Evolutionary conservation across 1,140 invertebrate species (phyloP), one percentile per base, ranked within the genome.

Genomic region (Lucilia sericata): DNA sequence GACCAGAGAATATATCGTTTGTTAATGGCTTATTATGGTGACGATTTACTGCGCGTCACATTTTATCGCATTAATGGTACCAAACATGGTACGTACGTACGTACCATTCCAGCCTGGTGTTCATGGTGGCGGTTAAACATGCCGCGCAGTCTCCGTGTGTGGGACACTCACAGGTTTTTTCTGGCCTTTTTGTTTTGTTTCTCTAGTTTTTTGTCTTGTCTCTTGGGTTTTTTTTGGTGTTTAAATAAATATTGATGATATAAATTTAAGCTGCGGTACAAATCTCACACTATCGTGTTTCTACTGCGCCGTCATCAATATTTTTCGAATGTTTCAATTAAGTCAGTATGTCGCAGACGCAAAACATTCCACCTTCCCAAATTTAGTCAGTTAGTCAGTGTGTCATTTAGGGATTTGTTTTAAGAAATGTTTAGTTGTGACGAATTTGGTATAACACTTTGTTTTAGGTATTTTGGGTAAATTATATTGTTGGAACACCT

Each of bases 11-110:
- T 55, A 36, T 70, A 70, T 82, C 34, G 75, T 47, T 84, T 65
- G 47, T 21, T 81, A 75, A 51, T 75, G 81, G 80, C 84, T 82
- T 84, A 84, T 84, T 84, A 84, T 82, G 25, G 81, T 51, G 65
- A 83, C 84, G 81, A 84, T 84, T 84, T 82, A 82, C 70, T 49
- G 81, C 81, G 84, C 81, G 81, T 76, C 84, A 60, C 49, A 47
- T 60, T 83, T 84, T 76, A 76, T 82, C 81, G 74, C 74, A 51
- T 74, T 76, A 84, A 82, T 82, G 81, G 74, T 36, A 76, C 83
- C 70, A 75, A 82, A 82, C 42, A 65, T 70, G 84, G n/a, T 60
- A 34, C 42, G 70, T 25, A 47, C n/a, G 25, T 30, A 36, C 25
- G 14, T 10, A 51, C 25, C 76, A 80, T 49, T 21, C 14, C 8